These are phyloP conservation scores for Anticlea derivata DNA, from an alignment of 2,888 invertebrate genomes.

Conservation along the genomic window DNA sequence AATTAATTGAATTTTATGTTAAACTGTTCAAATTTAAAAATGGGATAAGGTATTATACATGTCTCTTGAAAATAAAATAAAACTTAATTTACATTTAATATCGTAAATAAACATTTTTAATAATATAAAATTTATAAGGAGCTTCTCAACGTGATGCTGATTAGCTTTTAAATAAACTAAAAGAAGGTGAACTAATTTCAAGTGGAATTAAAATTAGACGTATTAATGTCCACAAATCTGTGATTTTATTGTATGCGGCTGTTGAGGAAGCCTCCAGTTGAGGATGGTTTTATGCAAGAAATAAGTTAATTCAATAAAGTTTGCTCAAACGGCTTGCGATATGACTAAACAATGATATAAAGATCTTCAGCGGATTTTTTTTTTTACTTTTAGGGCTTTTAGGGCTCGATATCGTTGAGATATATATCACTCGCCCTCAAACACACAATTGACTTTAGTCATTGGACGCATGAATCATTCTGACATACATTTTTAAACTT, in stretches of 20 bases:
- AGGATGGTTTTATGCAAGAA: constrained; percentile 47
- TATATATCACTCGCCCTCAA: no score
- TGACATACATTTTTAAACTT: no score
- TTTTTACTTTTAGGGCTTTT: no score
- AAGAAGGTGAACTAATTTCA: constrained; percentile 67
- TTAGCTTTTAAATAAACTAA: constrained; percentile 62
- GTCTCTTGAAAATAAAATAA: constrained; percentile 9
- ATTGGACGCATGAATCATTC: no score
- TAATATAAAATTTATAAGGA: constrained; percentile 57
- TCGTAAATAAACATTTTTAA: constrained; percentile 51
- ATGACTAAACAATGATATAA: no score
- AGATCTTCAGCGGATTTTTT: no score
- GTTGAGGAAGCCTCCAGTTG: constrained; percentile 68
- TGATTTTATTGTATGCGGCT: constrained; percentile 65
- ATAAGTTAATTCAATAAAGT: background rate
- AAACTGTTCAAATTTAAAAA: constrained; percentile 47
- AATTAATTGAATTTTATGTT: constrained; percentile 58
- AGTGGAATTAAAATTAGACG: constrained; percentile 63
- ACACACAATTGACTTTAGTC: no score
- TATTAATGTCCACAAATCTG: constrained; percentile 67
- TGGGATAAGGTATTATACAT: constrained; percentile 48
- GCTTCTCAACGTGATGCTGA: constrained; percentile 58
- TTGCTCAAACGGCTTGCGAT: no score
- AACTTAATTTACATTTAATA: constrained; percentile 25
- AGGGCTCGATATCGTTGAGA: no score